Base-by-base conservation (phyloP, 92 coral and sea anemone species). In the Heteractis magnifica region DNA sequence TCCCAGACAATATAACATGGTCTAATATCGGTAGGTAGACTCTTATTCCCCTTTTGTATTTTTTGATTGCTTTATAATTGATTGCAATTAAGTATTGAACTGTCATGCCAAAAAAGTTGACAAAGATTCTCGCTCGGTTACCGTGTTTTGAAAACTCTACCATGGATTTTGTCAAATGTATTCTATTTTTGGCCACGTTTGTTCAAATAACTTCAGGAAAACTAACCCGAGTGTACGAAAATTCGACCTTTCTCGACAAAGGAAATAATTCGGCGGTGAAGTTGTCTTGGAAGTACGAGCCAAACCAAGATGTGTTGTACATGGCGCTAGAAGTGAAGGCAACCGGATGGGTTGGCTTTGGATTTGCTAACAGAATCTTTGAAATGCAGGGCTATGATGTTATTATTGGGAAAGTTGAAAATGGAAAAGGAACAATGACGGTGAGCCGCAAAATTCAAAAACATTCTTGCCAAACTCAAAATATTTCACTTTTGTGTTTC, bases 291-390 rank as follows among this genome's bases (percentile, higher is more conserved):
- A 52, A 9, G 23, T 81, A 86, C 65, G 80, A 86, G 48, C 60
- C 50, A 5, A 81, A 48, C n/a, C 26, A 77, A 20, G 85, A 86
- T 81, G 51, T 60, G 3, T 53, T 86, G 77, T 72, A 49, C 6
- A 60, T 86, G 65, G 85, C 81, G 20, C 20, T 86, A 52, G 78
- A 86, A 12, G 89, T 86, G 16, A 74, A 75, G 16, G 80, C 89
- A 7, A 77, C 75, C 41, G 89, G 89, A 12, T 86, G 89, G 89
- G 81, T 86, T 51, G 89, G 89, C 9, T 81, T 81, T 59, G 89
- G 89, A 44, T 86, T 86, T 56, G 86, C 89, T 14, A 72, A 81
- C n/a, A 86, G 60, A 65, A 86, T 86, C 59, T 77, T 58, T 79
- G 50, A 68, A 55, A 86, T 86, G 89, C 51, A 81, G 44, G 77